A percentile compares a stretch with the other conserved stretches of the same genome.
These are phyloP conservation scores for Neomorphus geoffroyi DNA, from an alignment of 2,797 vertebrate species.

Conservation along the genomic window DNA sequence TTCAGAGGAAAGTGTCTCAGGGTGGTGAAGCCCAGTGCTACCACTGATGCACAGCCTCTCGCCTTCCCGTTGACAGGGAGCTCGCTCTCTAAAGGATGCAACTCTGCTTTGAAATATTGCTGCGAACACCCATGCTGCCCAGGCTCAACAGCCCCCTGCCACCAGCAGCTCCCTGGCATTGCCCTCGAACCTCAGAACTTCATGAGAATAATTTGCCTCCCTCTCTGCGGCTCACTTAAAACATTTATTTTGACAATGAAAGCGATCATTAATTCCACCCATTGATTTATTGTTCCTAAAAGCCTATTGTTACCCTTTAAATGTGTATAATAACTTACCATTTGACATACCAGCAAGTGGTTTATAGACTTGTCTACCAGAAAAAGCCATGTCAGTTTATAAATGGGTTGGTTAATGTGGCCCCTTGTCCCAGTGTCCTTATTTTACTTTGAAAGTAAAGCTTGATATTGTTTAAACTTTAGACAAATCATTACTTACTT, in stretches of 20 bases:
- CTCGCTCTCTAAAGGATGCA: rapidly evolving
- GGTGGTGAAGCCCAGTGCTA: background rate
- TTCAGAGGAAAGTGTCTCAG: rapidly evolving
- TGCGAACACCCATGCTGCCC: background rate
- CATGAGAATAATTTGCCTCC: slow-evolving; percentile 2
- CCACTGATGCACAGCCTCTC: background rate
- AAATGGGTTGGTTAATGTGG: background rate
- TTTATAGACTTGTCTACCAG: background rate
- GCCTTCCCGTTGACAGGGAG: rapidly evolving
- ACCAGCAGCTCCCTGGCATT: background rate
- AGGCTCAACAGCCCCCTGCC: background rate
- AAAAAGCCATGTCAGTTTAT: background rate
- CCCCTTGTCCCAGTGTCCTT: background rate
- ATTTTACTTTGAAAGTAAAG: slow-evolving; percentile 24
- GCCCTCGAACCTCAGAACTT: background rate
- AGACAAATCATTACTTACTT: background rate
- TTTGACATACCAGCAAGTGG: slow-evolving; percentile 13
- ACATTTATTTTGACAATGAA: slow-evolving; percentile 35
- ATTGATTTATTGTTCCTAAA: slow-evolving; percentile 51
- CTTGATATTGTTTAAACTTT: background rate
- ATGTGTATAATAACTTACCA: slow-evolving; percentile 3
- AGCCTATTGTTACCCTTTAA: slow-evolving; percentile 28
- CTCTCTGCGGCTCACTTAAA: background rate
- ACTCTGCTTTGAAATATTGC: background rate
- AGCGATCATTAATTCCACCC: background rate